Conservation (phyloP, 2,888 invertebrate genomes). For the Scaptomyza flava region DNA sequence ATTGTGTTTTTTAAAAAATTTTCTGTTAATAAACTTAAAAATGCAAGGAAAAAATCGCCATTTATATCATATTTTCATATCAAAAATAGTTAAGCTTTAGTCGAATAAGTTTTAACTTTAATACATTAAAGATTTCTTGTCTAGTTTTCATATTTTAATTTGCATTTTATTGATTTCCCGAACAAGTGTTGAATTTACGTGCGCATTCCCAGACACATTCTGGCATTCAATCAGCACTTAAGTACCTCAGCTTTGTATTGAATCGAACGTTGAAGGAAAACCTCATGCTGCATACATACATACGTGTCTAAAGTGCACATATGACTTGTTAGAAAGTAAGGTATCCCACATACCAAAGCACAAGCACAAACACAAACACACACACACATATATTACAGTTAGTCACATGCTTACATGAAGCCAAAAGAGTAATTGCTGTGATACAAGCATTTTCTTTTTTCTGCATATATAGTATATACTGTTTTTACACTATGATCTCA, state of each 20-base stretch:
- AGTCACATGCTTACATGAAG: conserved; percentile 13
- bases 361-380: conserved; percentile 1
- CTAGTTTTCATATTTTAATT: neutral
- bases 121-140: neutral
- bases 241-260: neutral
- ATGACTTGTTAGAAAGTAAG: neutral
- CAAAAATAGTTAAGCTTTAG: no score
- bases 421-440: conserved; percentile 32
- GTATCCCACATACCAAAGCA: neutral
- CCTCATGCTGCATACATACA: neutral
- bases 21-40: no score
- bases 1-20: no score
- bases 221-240: neutral
- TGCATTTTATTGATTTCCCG: neutral
- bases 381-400: conserved; percentile 7
- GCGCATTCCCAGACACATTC: neutral
- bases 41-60: no score
- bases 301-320: neutral
- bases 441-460: conserved; percentile 32
- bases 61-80: no score
- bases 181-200: neutral
- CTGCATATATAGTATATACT: neutral
- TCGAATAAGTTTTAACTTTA: no score
- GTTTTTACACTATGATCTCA: conserved; percentile 11
- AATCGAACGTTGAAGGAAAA: neutral